Evolutionary conservation across 64 coral and sea anemone genomes (phyloP).

Genomic region (Dendronephthya gigantea): DNA sequence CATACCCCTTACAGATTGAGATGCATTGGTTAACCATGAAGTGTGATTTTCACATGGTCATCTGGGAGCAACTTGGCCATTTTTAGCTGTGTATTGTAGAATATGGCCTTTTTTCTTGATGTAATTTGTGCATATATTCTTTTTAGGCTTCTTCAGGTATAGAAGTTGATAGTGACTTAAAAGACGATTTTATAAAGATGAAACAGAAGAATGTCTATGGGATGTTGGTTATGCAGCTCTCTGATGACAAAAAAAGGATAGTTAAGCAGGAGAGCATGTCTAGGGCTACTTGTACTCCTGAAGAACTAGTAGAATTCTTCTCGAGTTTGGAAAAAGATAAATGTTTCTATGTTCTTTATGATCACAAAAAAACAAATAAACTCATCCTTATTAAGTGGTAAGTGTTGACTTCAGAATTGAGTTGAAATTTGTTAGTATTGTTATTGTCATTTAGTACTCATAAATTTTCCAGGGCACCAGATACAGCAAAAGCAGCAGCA

Average conservation of each 20-base stretch:
- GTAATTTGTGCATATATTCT: background rate
- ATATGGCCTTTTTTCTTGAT: background rate
- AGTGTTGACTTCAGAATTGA: background rate
- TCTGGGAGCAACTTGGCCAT: too few relatives aligned
- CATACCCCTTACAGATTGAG: too few relatives aligned
- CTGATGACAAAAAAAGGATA: background rate
- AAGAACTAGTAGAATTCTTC: background rate
- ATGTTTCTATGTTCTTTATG: background rate
- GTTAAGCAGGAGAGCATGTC: background rate
- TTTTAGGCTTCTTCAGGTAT: background rate
- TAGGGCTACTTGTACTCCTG: background rate
- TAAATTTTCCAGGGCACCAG: background rate
- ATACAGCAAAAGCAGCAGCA: background rate
- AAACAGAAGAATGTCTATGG: background rate
- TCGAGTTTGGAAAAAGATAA: background rate
- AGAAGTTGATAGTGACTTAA: background rate
- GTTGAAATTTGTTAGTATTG: background rate
- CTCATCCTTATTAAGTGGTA: background rate
- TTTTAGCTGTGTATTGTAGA: too few relatives aligned
- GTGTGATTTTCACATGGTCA: too few relatives aligned
- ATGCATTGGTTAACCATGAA: too few relatives aligned
- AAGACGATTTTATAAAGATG: background rate
- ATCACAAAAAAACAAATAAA: background rate
- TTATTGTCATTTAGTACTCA: background rate
- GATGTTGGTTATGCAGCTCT: background rate